Evolutionary conservation across 2,113 vertebrate species (phyloP), one percentile per base, ranked within the genome.

Genomic region (Microtus richardsoni): DNA sequence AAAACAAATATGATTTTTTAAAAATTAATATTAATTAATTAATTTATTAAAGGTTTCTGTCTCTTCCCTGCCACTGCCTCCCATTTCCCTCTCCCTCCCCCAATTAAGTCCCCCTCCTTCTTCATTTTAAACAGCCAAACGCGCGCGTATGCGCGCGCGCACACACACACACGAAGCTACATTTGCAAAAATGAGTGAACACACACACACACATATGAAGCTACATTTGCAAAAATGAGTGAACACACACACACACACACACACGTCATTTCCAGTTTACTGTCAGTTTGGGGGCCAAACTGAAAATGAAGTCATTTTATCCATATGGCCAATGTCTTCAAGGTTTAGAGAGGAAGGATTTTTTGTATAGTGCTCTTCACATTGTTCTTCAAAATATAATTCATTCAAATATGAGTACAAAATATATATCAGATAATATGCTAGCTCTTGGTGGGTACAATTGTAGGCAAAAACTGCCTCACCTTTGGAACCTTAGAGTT

Each of bases 301-400:
- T 82, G 70, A 95, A 89, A 95, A 80, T 73, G 86, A 71, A 71
- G 82, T 66, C 8, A 68, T 95, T 91, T 94, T 73, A 74, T 47
- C 16, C 62, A 89, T 73, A 91, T 14, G 30, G 1, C 22, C 19
- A 83, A 36, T 10, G 5, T 79, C 93, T 41, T 47, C 88, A 89
- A n/a, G 71, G 28, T 6, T 28, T 64, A 64, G 7, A 64, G 28
- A 84, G 60, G 58, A 85, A 54, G n/a, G 12, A 19, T 39, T 86
- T 58, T 82, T n/a, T 26, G 11, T 77, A 36, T 52, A 33, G n/a
- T 49, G 10, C 47, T 91, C 7, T 93, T 93, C 33, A 87, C 12
- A 73, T 22, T n/a, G 0, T 54, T 13, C 33, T 60, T 93, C 77
- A 77, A 95, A 93, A 73, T 96, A 10, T 77, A n/a, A 82, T 24